Conservation (phyloP, 2,888 invertebrate species). For the Criorhina ranunculi region DNA sequence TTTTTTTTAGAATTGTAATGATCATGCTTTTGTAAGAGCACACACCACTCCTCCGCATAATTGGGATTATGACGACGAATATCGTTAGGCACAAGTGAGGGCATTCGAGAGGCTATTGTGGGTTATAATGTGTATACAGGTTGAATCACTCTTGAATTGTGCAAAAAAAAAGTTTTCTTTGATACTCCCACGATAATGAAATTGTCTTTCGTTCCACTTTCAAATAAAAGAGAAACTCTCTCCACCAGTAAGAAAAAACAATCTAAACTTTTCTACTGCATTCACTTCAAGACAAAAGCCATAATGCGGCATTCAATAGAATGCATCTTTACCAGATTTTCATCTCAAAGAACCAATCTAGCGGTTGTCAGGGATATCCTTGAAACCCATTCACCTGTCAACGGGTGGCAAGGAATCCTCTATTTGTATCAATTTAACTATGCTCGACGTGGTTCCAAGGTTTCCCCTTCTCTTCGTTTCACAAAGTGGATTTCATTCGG, state of each 20-base stretch:
- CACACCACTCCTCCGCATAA: constrained; percentile 66
- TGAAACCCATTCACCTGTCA: constrained; percentile 23
- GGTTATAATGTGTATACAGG: constrained; percentile 9
- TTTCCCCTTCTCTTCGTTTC: neutral
- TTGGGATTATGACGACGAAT: constrained; percentile 63
- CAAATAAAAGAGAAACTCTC: constrained; percentile 17
- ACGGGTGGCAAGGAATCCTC: constrained; percentile 9
- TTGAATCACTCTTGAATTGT: constrained; percentile 21
- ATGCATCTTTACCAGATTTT: neutral
- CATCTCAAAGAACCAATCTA: constrained; percentile 30
- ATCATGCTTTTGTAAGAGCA: constrained; percentile 60
- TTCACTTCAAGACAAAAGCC: constrained; percentile 22
- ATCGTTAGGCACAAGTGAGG: constrained; percentile 47
- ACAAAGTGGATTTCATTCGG: constrained; percentile 15
- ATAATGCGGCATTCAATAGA: neutral
- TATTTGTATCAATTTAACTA: constrained; percentile 62
- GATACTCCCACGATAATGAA: constrained; percentile 57
- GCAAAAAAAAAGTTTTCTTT: constrained; percentile 56
- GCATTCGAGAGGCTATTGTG: constrained; percentile 27
- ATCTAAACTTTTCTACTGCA: constrained; percentile 15
- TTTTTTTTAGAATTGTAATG: constrained; percentile 67
- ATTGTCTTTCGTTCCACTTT: constrained; percentile 34
- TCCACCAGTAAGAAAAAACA: neutral
- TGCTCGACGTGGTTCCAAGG: constrained; percentile 12
- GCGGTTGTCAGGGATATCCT: constrained; percentile 35